Percentiles rank a stretch among this genome's conserved stretches.
Conservation (phyloP, 2,113 vertebrate genomes). For the Arothron firmamentum region DNA sequence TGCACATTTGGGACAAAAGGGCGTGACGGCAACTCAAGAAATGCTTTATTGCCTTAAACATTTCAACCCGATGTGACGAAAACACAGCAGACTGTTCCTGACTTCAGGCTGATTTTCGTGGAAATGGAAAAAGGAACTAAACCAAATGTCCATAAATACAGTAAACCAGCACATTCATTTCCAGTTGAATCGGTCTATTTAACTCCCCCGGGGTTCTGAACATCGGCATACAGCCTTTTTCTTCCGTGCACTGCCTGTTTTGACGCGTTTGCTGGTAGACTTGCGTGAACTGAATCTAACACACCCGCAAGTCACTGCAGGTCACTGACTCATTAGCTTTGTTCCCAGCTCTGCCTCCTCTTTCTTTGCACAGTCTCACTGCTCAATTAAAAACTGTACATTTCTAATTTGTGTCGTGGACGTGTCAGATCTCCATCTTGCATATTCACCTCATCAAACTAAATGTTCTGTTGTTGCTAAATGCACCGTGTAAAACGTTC, state of each 20-base stretch:
- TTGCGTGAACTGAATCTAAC: background rate
- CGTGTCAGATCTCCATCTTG: background rate
- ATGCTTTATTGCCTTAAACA: conserved; percentile 15
- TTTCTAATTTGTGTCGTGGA: background rate
- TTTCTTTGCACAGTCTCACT: background rate
- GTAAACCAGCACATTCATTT: background rate
- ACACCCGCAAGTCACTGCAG: background rate
- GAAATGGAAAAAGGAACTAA: background rate
- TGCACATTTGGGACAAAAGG: too few species aligned
- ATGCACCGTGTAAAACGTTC: background rate
- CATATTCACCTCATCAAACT: background rate
- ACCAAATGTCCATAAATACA: conserved; percentile 10
- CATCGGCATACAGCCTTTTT: too few species aligned
- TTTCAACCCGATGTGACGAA: background rate
- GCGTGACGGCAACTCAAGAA: background rate
- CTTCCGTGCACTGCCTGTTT: background rate
- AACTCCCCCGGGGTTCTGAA: background rate
- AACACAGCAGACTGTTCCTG: background rate
- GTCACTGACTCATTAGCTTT: background rate
- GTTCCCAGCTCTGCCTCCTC: background rate
- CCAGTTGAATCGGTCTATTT: background rate
- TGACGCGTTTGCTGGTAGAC: background rate
- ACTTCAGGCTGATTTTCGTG: background rate
- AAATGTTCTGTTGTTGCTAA: background rate
- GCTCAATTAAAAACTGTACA: background rate